A percentile compares a stretch with the other conserved stretches of the same genome.
phyloP scores from a whole-genome alignment of 2,888 invertebrate genomes.

The Eugnorisma glareosa region DNA sequence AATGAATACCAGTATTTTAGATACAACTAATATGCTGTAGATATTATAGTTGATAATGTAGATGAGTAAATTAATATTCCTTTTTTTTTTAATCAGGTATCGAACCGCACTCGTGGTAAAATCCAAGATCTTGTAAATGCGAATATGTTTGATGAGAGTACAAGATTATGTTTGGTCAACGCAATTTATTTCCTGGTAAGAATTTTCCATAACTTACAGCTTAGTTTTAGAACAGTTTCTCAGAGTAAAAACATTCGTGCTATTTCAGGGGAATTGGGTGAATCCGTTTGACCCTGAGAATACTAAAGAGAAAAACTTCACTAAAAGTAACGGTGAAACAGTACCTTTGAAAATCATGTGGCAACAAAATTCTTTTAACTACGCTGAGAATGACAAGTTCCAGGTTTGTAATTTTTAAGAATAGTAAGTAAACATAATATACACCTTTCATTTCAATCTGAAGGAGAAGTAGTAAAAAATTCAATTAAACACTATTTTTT shows the following conservation, averaged over 20 bases:
- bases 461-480: no score
- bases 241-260: neutral
- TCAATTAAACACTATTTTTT: neutral
- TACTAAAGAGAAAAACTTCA: slow-evolving; percentile 65
- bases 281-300: slow-evolving; percentile 62
- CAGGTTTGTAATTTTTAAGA: slow-evolving; percentile 57
- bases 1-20: no score
- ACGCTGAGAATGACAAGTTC: slow-evolving; percentile 52
- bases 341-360: slow-evolving; percentile 67
- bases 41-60: neutral
- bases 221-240: no score
- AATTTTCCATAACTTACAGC: neutral
- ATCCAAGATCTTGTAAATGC: slow-evolving; percentile 72
- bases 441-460: neutral
- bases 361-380: slow-evolving; percentile 64
- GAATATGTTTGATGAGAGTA: slow-evolving; percentile 62
- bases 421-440: neutral
- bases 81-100: slow-evolving; percentile 69
- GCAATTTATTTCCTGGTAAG: slow-evolving; percentile 77
- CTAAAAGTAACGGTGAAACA: slow-evolving; percentile 56
- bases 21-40: neutral
- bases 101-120: slow-evolving; percentile 69
- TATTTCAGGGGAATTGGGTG: slow-evolving; percentile 70
- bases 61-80: neutral
- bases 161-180: slow-evolving; percentile 74